Base-by-base conservation (phyloP, 2,888 invertebrate species). In the Myathropa florea region DNA sequence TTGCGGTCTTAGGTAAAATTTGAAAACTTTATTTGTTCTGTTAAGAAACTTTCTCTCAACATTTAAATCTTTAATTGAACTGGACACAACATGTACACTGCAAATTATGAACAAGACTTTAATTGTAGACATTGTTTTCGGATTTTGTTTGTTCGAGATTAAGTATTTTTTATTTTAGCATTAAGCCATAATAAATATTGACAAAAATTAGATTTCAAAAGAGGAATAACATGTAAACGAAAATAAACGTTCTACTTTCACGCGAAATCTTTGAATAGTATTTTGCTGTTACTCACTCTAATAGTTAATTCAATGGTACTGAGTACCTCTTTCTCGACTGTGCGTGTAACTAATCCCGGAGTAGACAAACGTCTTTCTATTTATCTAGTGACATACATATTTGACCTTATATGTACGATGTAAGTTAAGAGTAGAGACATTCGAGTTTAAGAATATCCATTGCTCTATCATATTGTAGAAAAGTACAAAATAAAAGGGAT, bases 11-110 rank as follows among this genome's bases (percentile, higher is more conserved):
- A 46, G 18, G 18, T 46, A n/a, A 93, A 83, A 93, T 92, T 89
- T 93, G 91, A 84, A 90, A 90, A 88, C 90, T 90, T 77, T 89
- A 91, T 90, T 57, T 0, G 92, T 89, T 67, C 90, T 89, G 83
- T 92, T 91, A 92, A 92, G 92, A 63, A 88, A 72, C 53, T 84
- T 88, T 53, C 46, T 71, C 9, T 77, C 72, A 10, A 75, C 53
- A 36, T 67, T 21, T 46, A 64, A 63, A 18, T 55, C 65, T 26
- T 63, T 71, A 46, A 36, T 65, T 33, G 70, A 6, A 2, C 18
- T 3, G n/a, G 14, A 39, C 9, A 24, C 65, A 12, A 12, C 10
- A 24, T 53, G n/a, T 2, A 68, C 14, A 68, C 26, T 77, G 28
- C 57, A 77, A 23, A 72, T n/a, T 2, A 68, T 64, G 33, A 30